Conservation (phyloP, 2,888 invertebrate species). For the Calameuta idolon region DNA sequence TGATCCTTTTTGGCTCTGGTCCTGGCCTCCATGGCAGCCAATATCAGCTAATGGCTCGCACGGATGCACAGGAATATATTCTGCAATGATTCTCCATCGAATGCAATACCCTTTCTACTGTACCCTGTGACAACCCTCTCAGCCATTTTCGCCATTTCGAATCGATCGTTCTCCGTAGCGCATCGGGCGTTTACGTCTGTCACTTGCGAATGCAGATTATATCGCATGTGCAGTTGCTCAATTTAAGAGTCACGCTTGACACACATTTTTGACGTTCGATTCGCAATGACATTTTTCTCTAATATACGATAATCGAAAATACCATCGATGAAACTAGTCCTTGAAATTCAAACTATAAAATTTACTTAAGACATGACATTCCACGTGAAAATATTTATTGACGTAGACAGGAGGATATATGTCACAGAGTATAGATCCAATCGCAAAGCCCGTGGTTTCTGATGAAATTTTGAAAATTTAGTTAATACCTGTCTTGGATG, state of each 20-base stretch:
- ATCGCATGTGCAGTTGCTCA: neutral
- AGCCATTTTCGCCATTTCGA: neutral
- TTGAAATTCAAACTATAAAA: too few species aligned
- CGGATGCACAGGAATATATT: neutral
- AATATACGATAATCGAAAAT: neutral
- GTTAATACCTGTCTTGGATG: neutral
- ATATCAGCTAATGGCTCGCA: neutral
- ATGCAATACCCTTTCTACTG: neutral
- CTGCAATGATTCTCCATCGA: neutral
- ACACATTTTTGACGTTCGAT: too few species aligned
- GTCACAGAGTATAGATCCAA: neutral
- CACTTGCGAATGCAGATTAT: neutral
- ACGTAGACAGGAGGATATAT: neutral
- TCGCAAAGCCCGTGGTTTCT: neutral
- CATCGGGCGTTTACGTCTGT: neutral
- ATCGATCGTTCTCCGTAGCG: neutral
- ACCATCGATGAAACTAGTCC: too few species aligned
- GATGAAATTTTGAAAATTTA: neutral
- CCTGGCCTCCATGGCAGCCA: neutral
- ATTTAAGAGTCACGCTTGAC: neutral
- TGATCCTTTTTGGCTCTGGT: neutral
- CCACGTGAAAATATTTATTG: neutral
- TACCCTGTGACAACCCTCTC: neutral
- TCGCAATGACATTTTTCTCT: neutral
- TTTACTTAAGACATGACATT: neutral